Percentiles rank a stretch among this genome's conserved stretches.
Conservation (phyloP, 2,797 vertebrate species). For the Etheostoma perlongum region DNA sequence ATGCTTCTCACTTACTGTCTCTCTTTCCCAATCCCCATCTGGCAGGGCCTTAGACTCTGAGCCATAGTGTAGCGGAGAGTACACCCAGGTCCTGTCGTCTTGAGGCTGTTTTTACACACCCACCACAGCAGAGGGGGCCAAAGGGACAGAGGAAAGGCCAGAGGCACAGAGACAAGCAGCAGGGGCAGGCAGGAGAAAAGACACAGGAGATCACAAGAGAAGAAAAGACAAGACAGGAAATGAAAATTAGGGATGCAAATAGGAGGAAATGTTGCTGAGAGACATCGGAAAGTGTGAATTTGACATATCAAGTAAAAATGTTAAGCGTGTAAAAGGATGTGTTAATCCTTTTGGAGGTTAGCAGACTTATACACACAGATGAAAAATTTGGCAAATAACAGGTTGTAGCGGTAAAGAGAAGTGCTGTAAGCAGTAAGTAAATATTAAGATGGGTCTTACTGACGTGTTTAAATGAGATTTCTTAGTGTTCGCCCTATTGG, state of each 20-base stretch:
- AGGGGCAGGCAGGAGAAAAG: conserved; percentile 80
- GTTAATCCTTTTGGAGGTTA: conserved; percentile 50
- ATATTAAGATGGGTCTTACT: conserved; percentile 21
- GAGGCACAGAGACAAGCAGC: conserved; percentile 83
- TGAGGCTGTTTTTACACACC: conserved; percentile 90
- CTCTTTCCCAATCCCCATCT: conserved; percentile 92
- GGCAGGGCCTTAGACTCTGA: conserved; percentile 92
- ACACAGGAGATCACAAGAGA: conserved; percentile 76
- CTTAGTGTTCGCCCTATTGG: conserved; percentile 41
- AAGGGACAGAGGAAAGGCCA: conserved; percentile 83
- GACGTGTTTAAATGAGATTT: conserved; percentile 30
- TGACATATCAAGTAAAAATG: conserved; percentile 54
- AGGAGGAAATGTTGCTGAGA: conserved; percentile 81
- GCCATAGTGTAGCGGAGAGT: conserved; percentile 99
- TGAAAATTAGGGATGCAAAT: conserved; percentile 87
- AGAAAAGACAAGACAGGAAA: conserved; percentile 86
- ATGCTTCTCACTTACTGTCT: conserved; percentile 95
- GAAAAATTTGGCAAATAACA: conserved; percentile 37
- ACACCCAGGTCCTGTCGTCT: conserved; percentile 99
- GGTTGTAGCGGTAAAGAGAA: conserved; percentile 28
- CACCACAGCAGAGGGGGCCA: conserved; percentile 87
- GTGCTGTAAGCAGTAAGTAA: conserved; percentile 30
- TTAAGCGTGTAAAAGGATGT: conserved; percentile 54
- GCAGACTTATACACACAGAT: conserved; percentile 48
- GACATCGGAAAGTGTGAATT: conserved; percentile 73